Evolutionary conservation across 1,140 invertebrate genomes (phyloP).

Genomic region (Steinernema feltiae): DNA sequence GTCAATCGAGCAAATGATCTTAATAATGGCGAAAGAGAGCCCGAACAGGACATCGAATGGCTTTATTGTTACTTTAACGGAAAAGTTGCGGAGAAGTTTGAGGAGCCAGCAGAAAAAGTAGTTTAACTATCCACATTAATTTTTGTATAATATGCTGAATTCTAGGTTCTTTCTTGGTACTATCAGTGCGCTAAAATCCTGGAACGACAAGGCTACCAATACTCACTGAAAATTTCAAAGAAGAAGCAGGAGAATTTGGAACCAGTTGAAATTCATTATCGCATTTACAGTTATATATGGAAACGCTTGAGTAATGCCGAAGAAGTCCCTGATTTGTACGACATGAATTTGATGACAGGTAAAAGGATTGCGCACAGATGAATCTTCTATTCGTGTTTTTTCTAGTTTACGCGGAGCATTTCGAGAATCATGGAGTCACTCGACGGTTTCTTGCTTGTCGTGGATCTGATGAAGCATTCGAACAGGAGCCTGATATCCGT

Average conservation of each 20-base stretch:
- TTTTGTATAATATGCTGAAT: neutral
- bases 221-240: slow-evolving; percentile 28
- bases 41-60: slow-evolving; percentile 8
- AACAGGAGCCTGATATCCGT: neutral
- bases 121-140: neutral
- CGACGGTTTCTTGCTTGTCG: neutral
- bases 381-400: too few species aligned
- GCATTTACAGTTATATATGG: slow-evolving; percentile 24
- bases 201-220: slow-evolving; percentile 25
- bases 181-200: slow-evolving; percentile 29
- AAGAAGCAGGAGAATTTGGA: slow-evolving; percentile 34
- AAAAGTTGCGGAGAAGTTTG: neutral
- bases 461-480: neutral
- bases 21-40: neutral
- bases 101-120: neutral
- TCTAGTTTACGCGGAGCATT: slow-evolving; percentile 1
- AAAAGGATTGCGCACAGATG: neutral
- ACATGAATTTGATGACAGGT: neutral
- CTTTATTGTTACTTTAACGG: neutral
- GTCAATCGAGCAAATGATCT: neutral
- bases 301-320: slow-evolving; percentile 18
- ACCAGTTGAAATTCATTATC: slow-evolving; percentile 33
- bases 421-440: neutral
- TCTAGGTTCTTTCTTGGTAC: slow-evolving; percentile 27
- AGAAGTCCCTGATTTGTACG: slow-evolving; percentile 15